Evolutionary conservation across 2,113 vertebrate species (phyloP), one percentile per base, ranked within the genome.

Genomic region (Caretta caretta): DNA sequence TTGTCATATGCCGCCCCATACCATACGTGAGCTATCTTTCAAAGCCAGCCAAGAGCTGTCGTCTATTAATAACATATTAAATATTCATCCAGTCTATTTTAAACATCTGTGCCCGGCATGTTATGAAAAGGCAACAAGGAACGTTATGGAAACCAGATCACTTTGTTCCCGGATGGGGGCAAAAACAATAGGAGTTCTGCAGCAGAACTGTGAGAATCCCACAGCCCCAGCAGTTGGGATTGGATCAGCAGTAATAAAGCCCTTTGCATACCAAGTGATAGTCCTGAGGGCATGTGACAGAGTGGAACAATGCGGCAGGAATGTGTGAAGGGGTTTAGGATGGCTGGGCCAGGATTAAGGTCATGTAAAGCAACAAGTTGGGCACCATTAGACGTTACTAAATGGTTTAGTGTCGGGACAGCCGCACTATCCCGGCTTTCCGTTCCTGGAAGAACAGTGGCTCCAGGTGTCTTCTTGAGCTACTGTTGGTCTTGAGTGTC

Each of bases 51-150:
- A 97, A 93, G 84, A 95, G 95, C 89, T 96, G 94, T 97, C 93
- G 94, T 97, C 88, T 95, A 91, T 93, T 94, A 95, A 97, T 96
- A 95, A 92, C 92, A 89, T 94, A 96, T 96, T 96, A 97, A 97
- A 96, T 91, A 93, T 96, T 96, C 93, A 97, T 95, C 94, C 95
- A 85, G 84, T 88, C 93, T 96, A 57, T 96, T 97, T 97, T 96
- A 93, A 96, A 97, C 95, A 96, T 94, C 93, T 96, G 96, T 86
- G 96, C 94, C 95, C 83, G 0, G 93, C 93, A 92, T 93, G 97
- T 96, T 96, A 89, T 90, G 95, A 96, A 95, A 96, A 87, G 90
- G 92, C 93, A 96, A 78, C 85, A 86, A 88, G 90, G 94, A 90
- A 86, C 8, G 56, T 96, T 97, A 92, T 95, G 90, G 96, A 97